A percentile compares a stretch with the other conserved stretches of the same genome.
These are phyloP conservation scores for Sphaerophoria rueppellii DNA, from an alignment of 2,888 invertebrate species.

Conservation along the genomic window DNA sequence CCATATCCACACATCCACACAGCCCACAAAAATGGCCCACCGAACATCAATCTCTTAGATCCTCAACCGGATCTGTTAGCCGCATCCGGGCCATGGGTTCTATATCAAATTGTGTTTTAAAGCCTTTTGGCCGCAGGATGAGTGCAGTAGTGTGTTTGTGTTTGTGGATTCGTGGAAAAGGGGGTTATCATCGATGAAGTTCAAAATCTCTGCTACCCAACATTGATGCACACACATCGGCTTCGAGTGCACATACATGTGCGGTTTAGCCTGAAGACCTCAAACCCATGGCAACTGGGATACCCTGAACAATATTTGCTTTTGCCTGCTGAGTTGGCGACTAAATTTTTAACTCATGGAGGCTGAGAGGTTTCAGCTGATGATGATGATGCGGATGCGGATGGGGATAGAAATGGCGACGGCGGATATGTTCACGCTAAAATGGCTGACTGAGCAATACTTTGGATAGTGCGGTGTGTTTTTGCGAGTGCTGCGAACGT, in stretches of 20 bases:
- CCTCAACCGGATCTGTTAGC: slow-evolving; percentile 6
- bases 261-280: slow-evolving; percentile 65
- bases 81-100: slow-evolving; percentile 13
- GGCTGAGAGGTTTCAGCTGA: neutral
- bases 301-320: slow-evolving; percentile 30
- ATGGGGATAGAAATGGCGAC: neutral
- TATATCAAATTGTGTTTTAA: slow-evolving; percentile 30
- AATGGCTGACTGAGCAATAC: slow-evolving; percentile 43
- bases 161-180: neutral
- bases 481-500: slow-evolving; percentile 48
- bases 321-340: slow-evolving; percentile 62
- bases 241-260: slow-evolving; percentile 71
- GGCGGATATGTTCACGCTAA: slow-evolving; percentile 29
- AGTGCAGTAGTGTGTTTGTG: neutral
- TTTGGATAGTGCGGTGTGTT: slow-evolving; percentile 46
- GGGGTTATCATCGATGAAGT: slow-evolving; percentile 21
- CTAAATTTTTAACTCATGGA: slow-evolving; percentile 62
- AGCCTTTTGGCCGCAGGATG: slow-evolving; percentile 20
- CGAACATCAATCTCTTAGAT: slow-evolving; percentile 57
- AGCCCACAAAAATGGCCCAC: slow-evolving; percentile 71
- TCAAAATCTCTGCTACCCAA: slow-evolving; percentile 60
- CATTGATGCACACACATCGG: slow-evolving; percentile 41
- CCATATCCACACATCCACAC: slow-evolving; percentile 53
- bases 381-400: neutral
- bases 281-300: slow-evolving; percentile 41